Conservation (phyloP, 2,113 vertebrate genomes). For the Bos indicus region DNA sequence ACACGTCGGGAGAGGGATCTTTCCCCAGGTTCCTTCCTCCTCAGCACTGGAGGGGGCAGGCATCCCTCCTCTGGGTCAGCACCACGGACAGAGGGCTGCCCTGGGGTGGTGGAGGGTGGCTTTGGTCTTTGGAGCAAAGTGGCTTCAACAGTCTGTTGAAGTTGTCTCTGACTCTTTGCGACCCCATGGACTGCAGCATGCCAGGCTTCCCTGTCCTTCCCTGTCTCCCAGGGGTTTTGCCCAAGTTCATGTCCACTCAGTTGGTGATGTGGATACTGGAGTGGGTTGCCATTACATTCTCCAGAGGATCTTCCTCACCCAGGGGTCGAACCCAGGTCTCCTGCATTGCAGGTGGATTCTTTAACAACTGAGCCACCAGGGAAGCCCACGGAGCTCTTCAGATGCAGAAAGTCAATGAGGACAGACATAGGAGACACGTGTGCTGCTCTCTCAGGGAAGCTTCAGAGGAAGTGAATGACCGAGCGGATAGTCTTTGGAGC, state of each 20-base stretch:
- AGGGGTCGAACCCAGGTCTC: not conserved
- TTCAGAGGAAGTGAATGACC: rapidly evolving
- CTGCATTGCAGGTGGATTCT: not conserved
- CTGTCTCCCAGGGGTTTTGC: not conserved
- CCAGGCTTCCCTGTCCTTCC: not conserved
- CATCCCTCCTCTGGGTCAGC: not conserved
- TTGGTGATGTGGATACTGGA: not conserved
- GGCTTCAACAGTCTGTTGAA: not conserved
- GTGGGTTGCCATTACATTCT: not conserved
- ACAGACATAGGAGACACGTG: rapidly evolving
- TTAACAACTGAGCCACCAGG: not conserved
- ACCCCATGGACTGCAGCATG: not conserved
- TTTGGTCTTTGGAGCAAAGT: not conserved
- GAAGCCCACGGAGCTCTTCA: not conserved
- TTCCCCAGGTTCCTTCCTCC: not conserved
- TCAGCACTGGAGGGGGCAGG: rapidly evolving
- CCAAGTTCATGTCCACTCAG: not conserved
- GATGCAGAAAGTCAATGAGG: rapidly evolving
- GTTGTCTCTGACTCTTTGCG: not conserved
- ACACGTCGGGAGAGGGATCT: rapidly evolving
- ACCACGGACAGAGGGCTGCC: not conserved
- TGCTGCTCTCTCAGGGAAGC: not conserved
- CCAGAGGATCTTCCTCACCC: not conserved
- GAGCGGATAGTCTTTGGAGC: rapidly evolving
- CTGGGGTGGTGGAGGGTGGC: rapidly evolving